Conservation (phyloP, 2,797 vertebrate species). For the Antennarius maculatus region DNA sequence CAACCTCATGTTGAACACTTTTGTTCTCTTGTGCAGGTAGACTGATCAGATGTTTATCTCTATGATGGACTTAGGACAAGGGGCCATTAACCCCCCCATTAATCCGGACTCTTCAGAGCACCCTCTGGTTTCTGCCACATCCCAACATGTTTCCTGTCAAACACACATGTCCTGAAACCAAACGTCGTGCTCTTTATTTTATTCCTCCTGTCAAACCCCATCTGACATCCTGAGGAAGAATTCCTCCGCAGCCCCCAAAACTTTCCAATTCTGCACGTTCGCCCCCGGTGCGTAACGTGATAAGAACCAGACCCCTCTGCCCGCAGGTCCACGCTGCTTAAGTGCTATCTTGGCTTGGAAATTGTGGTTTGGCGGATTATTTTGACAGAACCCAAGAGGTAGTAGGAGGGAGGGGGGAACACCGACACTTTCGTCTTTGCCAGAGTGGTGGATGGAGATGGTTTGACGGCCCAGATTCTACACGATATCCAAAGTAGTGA, state of each 20-base stretch:
- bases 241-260: slow-evolving; percentile 9
- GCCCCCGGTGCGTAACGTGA: slow-evolving; percentile 64
- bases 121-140: slow-evolving; percentile 14
- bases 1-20: too few species aligned
- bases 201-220: slow-evolving; percentile 15
- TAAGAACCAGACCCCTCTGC: slow-evolving; percentile 75
- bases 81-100: slow-evolving; percentile 22
- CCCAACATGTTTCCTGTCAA: slow-evolving; percentile 6
- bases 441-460: slow-evolving; percentile 47
- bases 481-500: not conserved
- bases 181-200: not conserved
- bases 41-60: too few species aligned
- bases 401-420: slow-evolving; percentile 15
- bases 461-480: slow-evolving; percentile 16
- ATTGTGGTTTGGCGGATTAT: slow-evolving; percentile 70
- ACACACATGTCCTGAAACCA: slow-evolving; percentile 1
- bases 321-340: slow-evolving; percentile 62
- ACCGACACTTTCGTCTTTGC: slow-evolving; percentile 37
- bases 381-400: slow-evolving; percentile 47
- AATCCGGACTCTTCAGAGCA: slow-evolving; percentile 25
- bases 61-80: not conserved
- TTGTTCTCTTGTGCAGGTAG: not conserved
- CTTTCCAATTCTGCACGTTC: slow-evolving; percentile 33
- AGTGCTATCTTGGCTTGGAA: slow-evolving; percentile 79
- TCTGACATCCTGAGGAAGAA: slow-evolving; percentile 8